Evolutionary conservation across 2,113 vertebrate genomes (phyloP), one percentile per base, ranked within the genome.

Genomic region (Carettochelys insculpta): DNA sequence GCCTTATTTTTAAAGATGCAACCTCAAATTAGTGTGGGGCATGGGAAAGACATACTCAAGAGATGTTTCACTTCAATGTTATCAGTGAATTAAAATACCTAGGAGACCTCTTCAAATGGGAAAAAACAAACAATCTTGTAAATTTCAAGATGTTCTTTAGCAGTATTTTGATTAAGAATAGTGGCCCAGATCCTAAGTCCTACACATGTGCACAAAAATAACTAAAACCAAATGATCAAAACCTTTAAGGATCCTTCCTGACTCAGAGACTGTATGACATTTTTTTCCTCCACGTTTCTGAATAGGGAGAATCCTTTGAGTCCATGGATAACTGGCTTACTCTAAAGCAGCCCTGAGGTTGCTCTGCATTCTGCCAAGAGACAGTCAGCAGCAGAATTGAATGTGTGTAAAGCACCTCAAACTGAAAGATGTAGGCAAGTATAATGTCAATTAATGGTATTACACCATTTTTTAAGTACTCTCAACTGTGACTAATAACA

Each of bases 381-480:
- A 82, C 19, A 56, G 20, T 19, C 68, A 73, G 12, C 68, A 41
- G 7, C 89, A 89, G 24, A 83, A 86, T 54, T 29, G 82, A 78
- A 24, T 31, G 5, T 56, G 78, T 84, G 86, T 86, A 47, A 80
- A 87, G 65, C 75, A 89, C 53, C 52, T 91, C 78, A 83, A 87
- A 52, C 65, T 53, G 90, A 45, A 80, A 75, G 54, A 92, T 90
- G 78, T 54, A 48, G 22, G 48, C 43, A 52, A 73, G 25, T 13
- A 25, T 13, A 12, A 13, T 29, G 78, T 80, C 58, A 81, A 89
- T 61, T 68, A 83, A 95, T 94, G 76, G 58, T 24, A 27, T 31
- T 38, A 11, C 41, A 73, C 6, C 80, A 12, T n/a, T 94, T 90
- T 81, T 10, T 58, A 95, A 95, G 91, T 53, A 31, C 85, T 19